Evolutionary conservation across 2,888 invertebrate species (phyloP), one percentile per base, ranked within the genome.

Genomic region (Lasius platythorax): DNA sequence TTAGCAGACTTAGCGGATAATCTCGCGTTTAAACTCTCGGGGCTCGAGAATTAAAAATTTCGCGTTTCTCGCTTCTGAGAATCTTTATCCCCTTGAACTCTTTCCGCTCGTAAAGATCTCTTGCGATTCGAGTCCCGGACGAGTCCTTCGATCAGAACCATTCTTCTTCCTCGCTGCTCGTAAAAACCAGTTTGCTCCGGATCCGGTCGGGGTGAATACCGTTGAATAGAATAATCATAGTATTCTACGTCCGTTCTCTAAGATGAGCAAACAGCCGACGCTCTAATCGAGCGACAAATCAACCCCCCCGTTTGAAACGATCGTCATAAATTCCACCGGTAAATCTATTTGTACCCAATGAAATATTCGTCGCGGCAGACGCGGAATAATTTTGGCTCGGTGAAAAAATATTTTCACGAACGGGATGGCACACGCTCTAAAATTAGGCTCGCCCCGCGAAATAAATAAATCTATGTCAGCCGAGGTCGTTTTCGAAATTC

Each of bases 181-280:
- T 84, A 84, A 87, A 87, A 83, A 86, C 67, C 73, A 73, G 76
- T 63, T 40, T 68, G 63, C 67, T 37, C 23, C 11, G 73, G 50
- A 73, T 63, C 66, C 63, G 58, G 68, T 76, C 63, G 84, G 70
- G 73, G 50, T 33, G 85, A 82, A 85, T 81, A 63, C 28, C 50
- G 53, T 67, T 83, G 79, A 83, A 89, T 89, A 85, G 87, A 75
- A 89, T 88, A 82, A 84, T 61, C 76, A 15, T 6, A 70, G 37
- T 33, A n/a, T 28, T 23, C 23, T 28, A 61, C 75, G 67, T 50
- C 33, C 78, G 30, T 58, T 58, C 68, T n/a, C 8, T 79, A 58
- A 68, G 30, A 28, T 33, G 68, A 67, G 68, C 56, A 43, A 79
- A 79, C 78, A 58, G 58, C 1, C 43, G 58, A n/a, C 40, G 12